A percentile compares a stretch with the other conserved stretches of the same genome.
These are phyloP conservation scores for Myrmecobius fasciatus DNA, from an alignment of 2,113 vertebrate genomes.

Conservation along the genomic window DNA sequence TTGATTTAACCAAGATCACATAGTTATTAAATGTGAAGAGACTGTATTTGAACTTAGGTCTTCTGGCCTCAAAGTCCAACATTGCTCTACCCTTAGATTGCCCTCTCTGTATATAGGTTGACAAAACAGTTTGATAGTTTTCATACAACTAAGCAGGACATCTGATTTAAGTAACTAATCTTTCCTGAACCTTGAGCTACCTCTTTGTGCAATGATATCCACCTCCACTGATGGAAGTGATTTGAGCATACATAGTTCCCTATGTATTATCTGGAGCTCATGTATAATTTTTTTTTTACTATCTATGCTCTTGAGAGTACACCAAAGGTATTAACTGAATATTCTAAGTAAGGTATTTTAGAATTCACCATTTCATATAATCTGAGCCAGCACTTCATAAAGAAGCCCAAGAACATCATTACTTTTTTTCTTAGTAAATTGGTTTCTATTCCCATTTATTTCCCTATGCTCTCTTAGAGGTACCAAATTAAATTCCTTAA, in stretches of 20 bases:
- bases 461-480: neutral
- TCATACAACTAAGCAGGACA: neutral
- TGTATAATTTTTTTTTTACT: neutral
- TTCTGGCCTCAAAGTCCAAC: neutral
- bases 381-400: neutral
- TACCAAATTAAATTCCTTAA: neutral
- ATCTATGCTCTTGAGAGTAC: neutral
- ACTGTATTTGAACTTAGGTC: neutral
- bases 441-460: neutral
- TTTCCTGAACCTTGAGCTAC: neutral
- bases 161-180: neutral
- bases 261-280: neutral
- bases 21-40: neutral
- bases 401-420: neutral
- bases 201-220: neutral
- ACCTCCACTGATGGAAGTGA: neutral
- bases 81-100: neutral
- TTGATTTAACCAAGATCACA: neutral
- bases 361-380: neutral
- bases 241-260: neutral
- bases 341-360: neutral
- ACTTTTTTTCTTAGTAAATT: constrained; percentile 22
- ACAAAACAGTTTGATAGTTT: neutral
- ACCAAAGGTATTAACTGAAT: neutral
- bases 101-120: neutral